Conservation (phyloP, 2,797 vertebrate species). For the Cottoperca gobio region DNA sequence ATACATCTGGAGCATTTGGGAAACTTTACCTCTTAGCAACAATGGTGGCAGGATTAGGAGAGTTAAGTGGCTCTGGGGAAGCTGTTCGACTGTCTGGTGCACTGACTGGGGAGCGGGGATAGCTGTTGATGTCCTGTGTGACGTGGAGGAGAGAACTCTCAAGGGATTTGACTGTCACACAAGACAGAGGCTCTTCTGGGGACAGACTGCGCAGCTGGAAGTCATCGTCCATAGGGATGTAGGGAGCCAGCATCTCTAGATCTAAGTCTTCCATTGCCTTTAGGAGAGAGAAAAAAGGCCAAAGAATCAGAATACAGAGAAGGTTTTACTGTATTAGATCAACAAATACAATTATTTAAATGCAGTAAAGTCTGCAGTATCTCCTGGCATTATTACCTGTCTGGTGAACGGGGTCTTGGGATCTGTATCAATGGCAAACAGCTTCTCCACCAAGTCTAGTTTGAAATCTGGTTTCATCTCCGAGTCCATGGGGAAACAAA, state of each 20-base stretch:
- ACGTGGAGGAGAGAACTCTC: slow-evolving; percentile 78
- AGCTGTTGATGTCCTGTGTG: slow-evolving; percentile 77
- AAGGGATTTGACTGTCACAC: slow-evolving; percentile 67
- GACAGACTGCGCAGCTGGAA: slow-evolving; percentile 94
- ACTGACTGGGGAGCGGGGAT: slow-evolving; percentile 81
- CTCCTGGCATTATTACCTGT: slow-evolving; percentile 84
- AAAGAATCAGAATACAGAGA: neutral
- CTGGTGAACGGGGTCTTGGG: slow-evolving; percentile 91
- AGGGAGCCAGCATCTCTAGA: slow-evolving; percentile 97
- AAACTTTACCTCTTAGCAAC: slow-evolving; percentile 67
- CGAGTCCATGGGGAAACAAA: slow-evolving; percentile 92
- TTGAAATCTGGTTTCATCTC: slow-evolving; percentile 95
- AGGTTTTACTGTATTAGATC: neutral
- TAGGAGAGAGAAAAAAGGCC: neutral
- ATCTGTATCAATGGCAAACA: slow-evolving; percentile 96
- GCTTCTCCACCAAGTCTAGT: slow-evolving; percentile 95
- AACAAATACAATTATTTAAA: neutral
- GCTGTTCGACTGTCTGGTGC: slow-evolving; percentile 79
- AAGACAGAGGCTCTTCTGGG: slow-evolving; percentile 84
- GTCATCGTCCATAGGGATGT: slow-evolving; percentile 99
- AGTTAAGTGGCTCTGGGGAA: slow-evolving; percentile 78
- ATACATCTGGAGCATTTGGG: neutral
- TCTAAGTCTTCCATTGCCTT: slow-evolving; percentile 92
- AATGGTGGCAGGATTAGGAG: slow-evolving; percentile 31
- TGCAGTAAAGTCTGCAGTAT: neutral